Conservation (phyloP, 2,113 vertebrate genomes). For the Conger conger region DNA sequence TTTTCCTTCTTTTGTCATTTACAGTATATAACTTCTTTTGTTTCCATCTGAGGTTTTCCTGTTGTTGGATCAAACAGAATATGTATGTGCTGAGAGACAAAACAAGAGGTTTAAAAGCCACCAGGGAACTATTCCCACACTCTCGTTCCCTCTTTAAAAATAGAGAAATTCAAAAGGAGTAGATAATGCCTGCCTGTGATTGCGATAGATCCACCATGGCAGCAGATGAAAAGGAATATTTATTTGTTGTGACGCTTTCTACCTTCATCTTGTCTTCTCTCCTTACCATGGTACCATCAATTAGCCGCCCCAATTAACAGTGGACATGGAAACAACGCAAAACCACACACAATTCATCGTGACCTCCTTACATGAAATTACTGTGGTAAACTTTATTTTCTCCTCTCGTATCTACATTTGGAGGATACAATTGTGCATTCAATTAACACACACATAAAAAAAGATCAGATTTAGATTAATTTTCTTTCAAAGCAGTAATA, state of each 20-base stretch:
- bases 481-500: conserved; percentile 1
- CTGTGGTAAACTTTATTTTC: not conserved
- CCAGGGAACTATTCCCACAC: not conserved
- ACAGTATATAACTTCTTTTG: conserved; percentile 32
- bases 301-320: not conserved
- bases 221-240: conserved; percentile 24
- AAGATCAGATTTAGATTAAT: not conserved
- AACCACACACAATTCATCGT: not conserved
- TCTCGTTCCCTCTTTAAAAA: conserved; percentile 12
- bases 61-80: conserved; percentile 32
- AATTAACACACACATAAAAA: not conserved
- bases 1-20: conserved; percentile 32
- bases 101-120: conserved; percentile 17
- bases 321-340: conserved; percentile 14
- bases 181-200: not conserved
- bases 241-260: not conserved
- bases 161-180: not conserved
- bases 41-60: conserved; percentile 8
- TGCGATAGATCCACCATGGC: conserved; percentile 6
- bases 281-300: conserved; percentile 16
- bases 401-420: not conserved
- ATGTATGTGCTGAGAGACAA: not conserved
- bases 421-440: not conserved
- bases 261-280: conserved; percentile 19
- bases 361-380: conserved; percentile 23